Percentiles rank a stretch among this genome's conserved stretches.
Evolutionary conservation across 2,888 invertebrate genomes (phyloP).

Genomic region (Drosophila acutilabella): DNA sequence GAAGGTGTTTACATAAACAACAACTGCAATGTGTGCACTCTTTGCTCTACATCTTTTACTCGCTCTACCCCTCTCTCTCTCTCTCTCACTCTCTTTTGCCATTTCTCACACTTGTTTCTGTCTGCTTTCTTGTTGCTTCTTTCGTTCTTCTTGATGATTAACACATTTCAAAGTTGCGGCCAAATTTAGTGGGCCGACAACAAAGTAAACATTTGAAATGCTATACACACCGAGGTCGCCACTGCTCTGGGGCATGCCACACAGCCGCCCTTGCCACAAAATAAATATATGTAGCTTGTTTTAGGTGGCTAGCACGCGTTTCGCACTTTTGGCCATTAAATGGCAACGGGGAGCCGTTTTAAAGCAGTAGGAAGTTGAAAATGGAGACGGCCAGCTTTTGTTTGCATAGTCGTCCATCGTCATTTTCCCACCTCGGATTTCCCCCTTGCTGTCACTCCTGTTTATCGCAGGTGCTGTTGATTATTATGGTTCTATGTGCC

Average conservation of each 20-base stretch:
- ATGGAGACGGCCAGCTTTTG: constrained; percentile 19
- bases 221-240: constrained; percentile 8
- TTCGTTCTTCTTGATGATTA: constrained; percentile 58
- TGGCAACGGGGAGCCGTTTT: constrained; percentile 14
- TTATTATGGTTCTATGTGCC: constrained; percentile 63
- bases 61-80: background rate
- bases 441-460: background rate
- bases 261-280: background rate
- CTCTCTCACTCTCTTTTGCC: background rate
- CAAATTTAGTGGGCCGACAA: constrained; percentile 61
- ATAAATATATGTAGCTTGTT: background rate
- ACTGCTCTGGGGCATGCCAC: constrained; percentile 1
- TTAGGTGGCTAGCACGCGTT: constrained; percentile 37
- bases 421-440: constrained; percentile 4
- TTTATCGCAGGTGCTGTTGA: constrained; percentile 69
- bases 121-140: background rate
- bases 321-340: constrained; percentile 53
- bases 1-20: constrained; percentile 39
- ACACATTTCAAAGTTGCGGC: constrained; percentile 59
- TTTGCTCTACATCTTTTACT: background rate
- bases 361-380: background rate
- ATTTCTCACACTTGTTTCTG: background rate
- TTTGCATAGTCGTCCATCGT: constrained; percentile 52
- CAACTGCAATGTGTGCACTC: constrained; percentile 21
- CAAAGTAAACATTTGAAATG: constrained; percentile 68